Conservation (phyloP, 2,113 vertebrate species). For the Suncus etruscus region DNA sequence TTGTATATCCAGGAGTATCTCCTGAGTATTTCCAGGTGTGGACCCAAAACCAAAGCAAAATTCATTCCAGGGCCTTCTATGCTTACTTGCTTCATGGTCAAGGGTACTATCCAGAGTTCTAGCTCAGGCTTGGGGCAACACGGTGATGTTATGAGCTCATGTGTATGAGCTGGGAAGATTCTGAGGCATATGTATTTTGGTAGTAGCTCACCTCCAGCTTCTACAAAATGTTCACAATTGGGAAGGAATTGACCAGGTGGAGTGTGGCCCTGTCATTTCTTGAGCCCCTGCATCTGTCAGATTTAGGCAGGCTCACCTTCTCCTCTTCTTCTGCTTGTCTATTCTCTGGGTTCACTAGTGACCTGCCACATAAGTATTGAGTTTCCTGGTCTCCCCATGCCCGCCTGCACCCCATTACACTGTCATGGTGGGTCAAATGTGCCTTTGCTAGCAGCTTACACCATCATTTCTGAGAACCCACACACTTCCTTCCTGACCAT, state of each 20-base stretch:
- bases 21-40: no score
- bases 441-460: not conserved
- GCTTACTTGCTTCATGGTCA: no score
- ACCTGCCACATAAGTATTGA: not conserved
- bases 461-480: constrained; percentile 32
- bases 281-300: not conserved
- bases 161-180: no score
- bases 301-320: not conserved
- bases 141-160: no score
- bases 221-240: no score
- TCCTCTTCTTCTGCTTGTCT: not conserved
- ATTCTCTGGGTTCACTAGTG: not conserved
- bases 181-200: no score
- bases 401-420: not conserved
- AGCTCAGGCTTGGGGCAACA: no score
- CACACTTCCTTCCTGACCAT: constrained; percentile 16
- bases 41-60: no score
- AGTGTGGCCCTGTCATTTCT: not conserved
- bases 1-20: no score
- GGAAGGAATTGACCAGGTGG: not conserved
- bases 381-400: not conserved
- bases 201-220: no score
- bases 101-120: not conserved
- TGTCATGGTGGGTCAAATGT: not conserved
- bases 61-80: no score